Evolutionary conservation across 2,797 vertebrate species (phyloP).

Genomic region (Ctenochaetus hawaiiensis): DNA sequence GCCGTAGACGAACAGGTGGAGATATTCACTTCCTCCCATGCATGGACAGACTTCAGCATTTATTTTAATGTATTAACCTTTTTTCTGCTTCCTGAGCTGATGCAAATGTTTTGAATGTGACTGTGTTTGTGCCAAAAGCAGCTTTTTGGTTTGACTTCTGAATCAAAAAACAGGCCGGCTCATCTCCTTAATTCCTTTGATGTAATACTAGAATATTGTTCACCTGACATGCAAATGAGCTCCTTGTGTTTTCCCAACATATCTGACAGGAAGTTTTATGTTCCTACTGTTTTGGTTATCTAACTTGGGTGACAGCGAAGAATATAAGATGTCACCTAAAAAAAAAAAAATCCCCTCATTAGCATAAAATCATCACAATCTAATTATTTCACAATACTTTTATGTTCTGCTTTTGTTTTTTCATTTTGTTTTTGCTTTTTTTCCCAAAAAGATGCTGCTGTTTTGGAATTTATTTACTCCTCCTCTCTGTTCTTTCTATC

Average conservation of each 20-base stretch:
- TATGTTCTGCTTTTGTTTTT: constrained; percentile 16
- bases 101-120: constrained; percentile 23
- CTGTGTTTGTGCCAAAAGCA: constrained; percentile 21
- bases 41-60: constrained; percentile 13
- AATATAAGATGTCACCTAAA: neutral
- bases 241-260: constrained; percentile 34
- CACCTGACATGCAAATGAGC: constrained; percentile 10
- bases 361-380: constrained; percentile 21
- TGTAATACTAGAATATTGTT: constrained; percentile 44
- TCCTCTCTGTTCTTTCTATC: constrained; percentile 21
- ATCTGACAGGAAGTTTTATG: constrained; percentile 20
- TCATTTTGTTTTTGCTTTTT: constrained; percentile 19
- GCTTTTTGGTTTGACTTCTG: constrained; percentile 18
- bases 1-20: constrained; percentile 25
- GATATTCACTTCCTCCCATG: neutral
- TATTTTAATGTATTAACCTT: constrained; percentile 51
- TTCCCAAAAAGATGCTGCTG: constrained; percentile 50
- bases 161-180: constrained; percentile 13
- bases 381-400: constrained; percentile 16
- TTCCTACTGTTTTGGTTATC: constrained; percentile 12
- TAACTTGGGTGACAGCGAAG: constrained; percentile 2
- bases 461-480: constrained; percentile 24
- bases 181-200: constrained; percentile 33
- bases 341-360: constrained; percentile 28
- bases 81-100: constrained; percentile 11